Evolutionary conservation across 92 coral and sea anemone genomes (phyloP).

Genomic region (Bergia puertoricense): DNA sequence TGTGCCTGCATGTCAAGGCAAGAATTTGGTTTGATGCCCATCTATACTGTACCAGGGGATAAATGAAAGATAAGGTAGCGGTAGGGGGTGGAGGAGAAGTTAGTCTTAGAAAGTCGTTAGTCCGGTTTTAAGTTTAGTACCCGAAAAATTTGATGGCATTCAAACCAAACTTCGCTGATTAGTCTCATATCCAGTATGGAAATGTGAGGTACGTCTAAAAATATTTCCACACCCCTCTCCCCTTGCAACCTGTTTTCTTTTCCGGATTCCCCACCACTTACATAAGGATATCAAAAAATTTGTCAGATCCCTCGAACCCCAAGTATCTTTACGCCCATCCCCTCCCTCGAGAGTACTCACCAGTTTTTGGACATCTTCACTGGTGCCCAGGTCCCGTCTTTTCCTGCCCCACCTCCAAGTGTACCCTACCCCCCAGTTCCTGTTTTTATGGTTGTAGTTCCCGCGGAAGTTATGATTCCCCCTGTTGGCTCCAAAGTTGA

Average conservation of each 20-base stretch:
- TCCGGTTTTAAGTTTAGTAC: no score
- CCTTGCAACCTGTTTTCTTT: no score
- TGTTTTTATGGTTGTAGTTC: slow-evolving; percentile 8
- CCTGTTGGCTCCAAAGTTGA: slow-evolving; percentile 10
- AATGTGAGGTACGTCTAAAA: no score
- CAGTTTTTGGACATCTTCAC: slow-evolving; percentile 4
- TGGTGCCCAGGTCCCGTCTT: slow-evolving; percentile 34
- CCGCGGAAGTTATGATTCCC: slow-evolving; percentile 1
- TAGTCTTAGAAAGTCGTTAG: no score
- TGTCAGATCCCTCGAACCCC: no score
- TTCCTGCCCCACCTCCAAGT: slow-evolving; percentile 22
- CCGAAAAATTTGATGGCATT: background rate
- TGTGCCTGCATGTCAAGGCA: slow-evolving; percentile 11
- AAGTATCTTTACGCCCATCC: background rate
- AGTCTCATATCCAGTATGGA: no score
- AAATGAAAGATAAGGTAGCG: background rate
- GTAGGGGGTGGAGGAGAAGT: background rate
- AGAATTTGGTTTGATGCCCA: background rate
- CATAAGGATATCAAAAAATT: no score
- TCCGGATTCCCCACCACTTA: no score
- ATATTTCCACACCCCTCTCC: no score
- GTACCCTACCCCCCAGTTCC: slow-evolving; percentile 13
- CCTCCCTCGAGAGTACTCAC: background rate
- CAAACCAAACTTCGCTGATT: background rate
- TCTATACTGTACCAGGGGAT: no score